Evolutionary conservation across 2,113 vertebrate genomes (phyloP).

Genomic region (Ranitomeya variabilis): DNA sequence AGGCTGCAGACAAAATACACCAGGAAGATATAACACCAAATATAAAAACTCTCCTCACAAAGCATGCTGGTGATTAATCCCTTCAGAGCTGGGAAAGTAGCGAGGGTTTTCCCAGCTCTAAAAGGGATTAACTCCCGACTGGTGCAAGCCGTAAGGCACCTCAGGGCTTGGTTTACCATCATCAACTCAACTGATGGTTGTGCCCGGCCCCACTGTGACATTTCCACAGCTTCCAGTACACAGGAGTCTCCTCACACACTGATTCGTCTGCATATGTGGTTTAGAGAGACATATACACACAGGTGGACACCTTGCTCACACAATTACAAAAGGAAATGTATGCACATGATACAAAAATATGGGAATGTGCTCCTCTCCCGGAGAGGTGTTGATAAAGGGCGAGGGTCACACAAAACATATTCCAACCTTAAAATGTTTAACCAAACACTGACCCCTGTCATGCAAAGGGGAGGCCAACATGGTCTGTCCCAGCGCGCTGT

Average conservation of each 20-base stretch:
- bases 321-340: constrained; percentile 52
- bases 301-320: constrained; percentile 50
- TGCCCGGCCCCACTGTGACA: constrained; percentile 40
- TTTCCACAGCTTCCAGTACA: constrained; percentile 43
- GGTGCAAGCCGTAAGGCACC: constrained; percentile 55
- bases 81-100: constrained; percentile 25
- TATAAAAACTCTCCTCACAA: constrained; percentile 52
- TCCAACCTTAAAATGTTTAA: constrained; percentile 54
- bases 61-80: constrained; percentile 49
- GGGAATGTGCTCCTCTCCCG: constrained; percentile 43
- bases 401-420: constrained; percentile 55
- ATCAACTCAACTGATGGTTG: constrained; percentile 26
- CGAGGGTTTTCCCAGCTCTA: background rate
- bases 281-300: constrained; percentile 43
- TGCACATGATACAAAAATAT: constrained; percentile 48
- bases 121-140: constrained; percentile 52
- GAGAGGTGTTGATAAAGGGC: constrained; percentile 35
- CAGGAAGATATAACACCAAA: constrained; percentile 57
- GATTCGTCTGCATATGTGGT: constrained; percentile 49
- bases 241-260: constrained; percentile 39
- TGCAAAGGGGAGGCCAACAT: constrained; percentile 55
- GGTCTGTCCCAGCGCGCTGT: constrained; percentile 53
- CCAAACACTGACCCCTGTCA: constrained; percentile 58
- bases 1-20: constrained; percentile 56
- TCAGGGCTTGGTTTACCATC: constrained; percentile 54